Evolutionary conservation across 2,888 invertebrate species (phyloP).

Genomic region (Campopleginae sp.): DNA sequence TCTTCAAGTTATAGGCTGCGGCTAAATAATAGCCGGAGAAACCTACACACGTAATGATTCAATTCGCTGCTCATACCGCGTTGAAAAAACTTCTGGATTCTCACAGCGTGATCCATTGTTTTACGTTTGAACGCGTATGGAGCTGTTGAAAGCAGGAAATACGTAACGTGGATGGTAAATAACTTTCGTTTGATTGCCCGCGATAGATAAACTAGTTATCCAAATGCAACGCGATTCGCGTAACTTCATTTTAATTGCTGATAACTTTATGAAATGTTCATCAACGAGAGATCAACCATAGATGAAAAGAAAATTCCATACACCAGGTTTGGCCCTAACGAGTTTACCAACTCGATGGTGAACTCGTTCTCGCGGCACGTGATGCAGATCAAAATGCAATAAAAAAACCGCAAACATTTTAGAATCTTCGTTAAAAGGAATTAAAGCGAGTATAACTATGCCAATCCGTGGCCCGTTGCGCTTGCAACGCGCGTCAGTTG

Average conservation of each 20-base stretch:
- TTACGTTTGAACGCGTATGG: neutral
- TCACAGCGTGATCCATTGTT: slow-evolving; percentile 22
- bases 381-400: neutral
- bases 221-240: slow-evolving; percentile 30
- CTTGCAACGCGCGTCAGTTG: slow-evolving; percentile 23
- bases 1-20: slow-evolving; percentile 2
- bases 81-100: slow-evolving; percentile 4
- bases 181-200: slow-evolving; percentile 55
- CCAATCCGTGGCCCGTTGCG: slow-evolving; percentile 8
- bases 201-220: slow-evolving; percentile 20
- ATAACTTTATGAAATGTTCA: slow-evolving; percentile 60
- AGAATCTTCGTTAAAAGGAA: slow-evolving; percentile 11
- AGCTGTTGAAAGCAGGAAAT: slow-evolving; percentile 53
- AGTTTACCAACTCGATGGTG: neutral
- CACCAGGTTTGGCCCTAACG: slow-evolving; percentile 37
- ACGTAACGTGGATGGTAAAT: slow-evolving; percentile 55
- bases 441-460: slow-evolving; percentile 11
- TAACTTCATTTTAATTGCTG: slow-evolving; percentile 44
- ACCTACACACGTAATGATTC: slow-evolving; percentile 23
- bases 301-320: slow-evolving; percentile 24
- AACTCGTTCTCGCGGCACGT: neutral
- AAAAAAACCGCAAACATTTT: neutral
- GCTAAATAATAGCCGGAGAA: slow-evolving; percentile 14
- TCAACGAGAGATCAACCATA: slow-evolving; percentile 16
- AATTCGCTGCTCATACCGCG: slow-evolving; percentile 13